Evolutionary conservation across 2,113 vertebrate species (phyloP), one percentile per base, ranked within the genome.

Genomic region (Symphodus melops): DNA sequence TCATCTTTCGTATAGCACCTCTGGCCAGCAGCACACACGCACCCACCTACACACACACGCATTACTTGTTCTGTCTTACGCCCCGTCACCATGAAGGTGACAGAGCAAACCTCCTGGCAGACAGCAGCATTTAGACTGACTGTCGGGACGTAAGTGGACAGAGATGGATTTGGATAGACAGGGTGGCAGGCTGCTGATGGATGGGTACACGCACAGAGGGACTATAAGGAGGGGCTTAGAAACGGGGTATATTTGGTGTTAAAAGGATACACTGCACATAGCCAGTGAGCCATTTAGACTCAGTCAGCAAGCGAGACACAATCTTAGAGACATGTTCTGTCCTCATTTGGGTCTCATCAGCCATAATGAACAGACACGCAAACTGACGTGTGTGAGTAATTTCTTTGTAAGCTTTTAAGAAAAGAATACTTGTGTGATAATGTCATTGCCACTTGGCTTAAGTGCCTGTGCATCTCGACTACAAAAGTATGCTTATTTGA

Each of bases 71-170:
- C 68, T 82, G 71, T 79, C 68, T 83, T 78, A 73, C 64, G 52
- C 62, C 70, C 64, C 69, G 39, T 86, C 72, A 72, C 75, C 82
- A 56, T 89, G 80, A 89, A 90, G 86, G 84, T 89, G 87, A 89
- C 76, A 80, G 84, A 84, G 72, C 65, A 56, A 61, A 76, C 83
- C 80, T 79, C 74, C 67, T 76, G 84, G 83, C 79, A 75, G 57
- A 75, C 80, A 81, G 73, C 82, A 76, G 76, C 59, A 84, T 77
- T 83, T 75, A 83, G 79, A 86, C 23, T 49, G 83, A 75, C 53
- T 54, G 74, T 62, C 17, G 11, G 55, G 36, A 69, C 28, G 68
- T 86, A 95, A 95, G 95, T 82, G 95, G 95, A 92, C 95, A 95
- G 89, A 95, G 94, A 88, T 93, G 96, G 72, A 85, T 79, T 81